Evolutionary conservation across 2,888 invertebrate species (phyloP), one percentile per base, ranked within the genome.

Genomic region (Linnaemya vulpina): DNA sequence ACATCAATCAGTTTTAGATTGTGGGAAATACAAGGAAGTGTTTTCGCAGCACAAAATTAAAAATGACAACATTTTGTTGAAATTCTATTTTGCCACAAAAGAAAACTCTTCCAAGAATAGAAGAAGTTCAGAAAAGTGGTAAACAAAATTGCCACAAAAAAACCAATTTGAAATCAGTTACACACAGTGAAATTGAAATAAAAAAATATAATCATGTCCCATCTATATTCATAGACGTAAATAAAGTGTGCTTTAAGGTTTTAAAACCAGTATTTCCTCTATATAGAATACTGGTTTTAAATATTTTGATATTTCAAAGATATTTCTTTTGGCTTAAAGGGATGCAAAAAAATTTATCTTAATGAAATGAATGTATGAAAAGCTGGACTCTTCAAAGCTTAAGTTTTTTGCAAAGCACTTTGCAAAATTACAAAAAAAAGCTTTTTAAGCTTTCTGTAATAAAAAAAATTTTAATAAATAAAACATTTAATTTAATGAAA

Each of bases 1-100:
- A 43, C 40, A 76, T n/a, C n/a, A 55, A 38, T 62, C 11, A 46
- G 2, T 49, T 49, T 15, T 7, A 51, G 17, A 1, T 13, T 13
- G 5, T 17, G 17, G 49, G 51, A 38, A 60, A 20, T 22, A 40
- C 53, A 20, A 53, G 22, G n/a, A 22, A 40, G 13, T 13, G 13
- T 1, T 40, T 1, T 40, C 40, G 1, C 3, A 5, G 49, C 3
- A 25, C 7, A 20, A 22, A 51, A 13, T 58, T 25, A 22, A 35
- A 38, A n/a, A 22, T 73, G 13, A 15, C 49, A 38, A 38, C 13
- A 38, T 49, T 62, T 60, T 9, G 20, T 22, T 60, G 35, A 5
- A 38, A 55, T 71, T 71, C 40, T n/a, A 46, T 35, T 49, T 49
- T 46, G 15, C 46, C 3, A 30, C 7, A 40, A 67, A 58, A 55